These are phyloP conservation scores for Rosalia funebris DNA, from an alignment of 2,888 invertebrate genomes.

Conservation along the genomic window DNA sequence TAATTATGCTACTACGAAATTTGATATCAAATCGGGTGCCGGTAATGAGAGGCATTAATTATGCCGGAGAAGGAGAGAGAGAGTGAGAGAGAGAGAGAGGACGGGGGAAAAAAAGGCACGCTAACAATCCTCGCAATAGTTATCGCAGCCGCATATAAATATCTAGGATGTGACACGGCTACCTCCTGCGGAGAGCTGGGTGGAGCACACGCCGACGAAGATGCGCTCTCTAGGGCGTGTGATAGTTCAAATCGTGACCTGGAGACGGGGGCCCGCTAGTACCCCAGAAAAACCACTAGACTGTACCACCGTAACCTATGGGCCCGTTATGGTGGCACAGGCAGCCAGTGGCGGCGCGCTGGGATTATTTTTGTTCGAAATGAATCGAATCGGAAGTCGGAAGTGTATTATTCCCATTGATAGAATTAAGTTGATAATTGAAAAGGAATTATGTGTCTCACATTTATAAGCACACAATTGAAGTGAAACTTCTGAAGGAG, in stretches of 20 bases:
- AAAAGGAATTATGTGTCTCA: no score
- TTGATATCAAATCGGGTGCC: not conserved
- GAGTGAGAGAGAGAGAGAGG: not conserved
- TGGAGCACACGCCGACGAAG: slow-evolving; percentile 48
- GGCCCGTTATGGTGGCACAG: slow-evolving; percentile 15
- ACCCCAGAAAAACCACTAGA: slow-evolving; percentile 56
- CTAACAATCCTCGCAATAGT: not conserved
- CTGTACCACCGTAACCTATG: slow-evolving; percentile 42
- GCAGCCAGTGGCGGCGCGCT: slow-evolving; percentile 12
- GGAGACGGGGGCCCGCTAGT: slow-evolving; percentile 44
- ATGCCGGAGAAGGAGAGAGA: not conserved
- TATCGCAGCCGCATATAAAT: slow-evolving; percentile 10
- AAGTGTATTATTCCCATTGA: no score
- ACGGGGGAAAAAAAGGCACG: not conserved
- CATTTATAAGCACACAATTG: no score
- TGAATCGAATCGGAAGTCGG: no score
- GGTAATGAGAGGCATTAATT: not conserved
- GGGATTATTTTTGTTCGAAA: no score
- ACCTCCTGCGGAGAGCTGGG: slow-evolving; percentile 40
- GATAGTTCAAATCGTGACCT: slow-evolving; percentile 71
- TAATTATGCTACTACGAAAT: slow-evolving; percentile 9
- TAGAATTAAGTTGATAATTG: no score
- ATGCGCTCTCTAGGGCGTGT: slow-evolving; percentile 65
- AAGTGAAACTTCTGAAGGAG: no score
- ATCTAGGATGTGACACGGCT: slow-evolving; percentile 31